Evolutionary conservation across 1,140 invertebrate genomes (phyloP).

Genomic region (Euwallacea similis): DNA sequence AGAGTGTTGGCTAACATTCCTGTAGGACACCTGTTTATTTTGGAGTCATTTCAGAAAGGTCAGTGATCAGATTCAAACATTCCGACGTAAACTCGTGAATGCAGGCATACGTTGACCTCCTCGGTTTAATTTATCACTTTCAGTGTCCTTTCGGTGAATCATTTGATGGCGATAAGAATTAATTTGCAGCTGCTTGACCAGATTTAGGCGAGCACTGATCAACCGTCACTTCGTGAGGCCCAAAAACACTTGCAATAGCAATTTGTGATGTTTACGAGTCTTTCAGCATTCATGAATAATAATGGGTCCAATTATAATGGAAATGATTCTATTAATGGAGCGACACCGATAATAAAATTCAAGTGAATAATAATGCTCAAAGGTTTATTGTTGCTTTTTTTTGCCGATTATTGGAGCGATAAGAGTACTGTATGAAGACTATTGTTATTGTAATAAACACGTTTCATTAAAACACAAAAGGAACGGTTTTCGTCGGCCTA

Average conservation of each 20-base stretch:
- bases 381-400: background rate
- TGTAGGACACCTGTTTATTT: background rate
- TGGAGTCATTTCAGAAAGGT: conserved; percentile 1
- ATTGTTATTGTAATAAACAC: conserved; percentile 4
- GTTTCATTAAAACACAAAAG: conserved; percentile 4
- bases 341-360: background rate
- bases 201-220: too few relatives aligned
- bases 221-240: too few relatives aligned
- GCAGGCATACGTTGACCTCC: background rate
- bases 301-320: background rate
- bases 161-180: too few relatives aligned
- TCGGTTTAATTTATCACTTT: background rate
- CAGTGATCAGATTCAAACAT: conserved; percentile 3
- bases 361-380: conserved; percentile 1
- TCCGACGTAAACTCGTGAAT: background rate
- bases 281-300: background rate
- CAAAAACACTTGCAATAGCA: too few relatives aligned
- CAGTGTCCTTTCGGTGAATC: too few relatives aligned
- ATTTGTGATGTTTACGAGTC: too few relatives aligned
- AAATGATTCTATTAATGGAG: conserved; percentile 2
- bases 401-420: too few relatives aligned
- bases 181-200: too few relatives aligned
- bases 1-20: background rate
- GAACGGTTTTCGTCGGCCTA: background rate
- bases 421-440: background rate